Conservation (phyloP, 2,113 vertebrate genomes). For the Anarhynchus alexandrinus region DNA sequence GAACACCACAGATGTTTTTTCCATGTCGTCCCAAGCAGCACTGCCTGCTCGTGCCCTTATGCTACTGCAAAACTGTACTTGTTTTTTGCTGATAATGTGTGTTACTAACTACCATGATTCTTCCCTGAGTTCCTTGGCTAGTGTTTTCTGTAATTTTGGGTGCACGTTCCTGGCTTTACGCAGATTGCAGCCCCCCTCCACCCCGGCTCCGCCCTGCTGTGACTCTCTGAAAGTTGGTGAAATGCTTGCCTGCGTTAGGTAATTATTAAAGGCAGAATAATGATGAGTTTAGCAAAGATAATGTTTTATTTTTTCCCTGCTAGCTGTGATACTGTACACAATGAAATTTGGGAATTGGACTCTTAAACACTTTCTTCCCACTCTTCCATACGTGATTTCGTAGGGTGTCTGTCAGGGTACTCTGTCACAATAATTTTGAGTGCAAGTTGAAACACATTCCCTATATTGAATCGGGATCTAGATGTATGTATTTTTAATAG, state of each 20-base stretch:
- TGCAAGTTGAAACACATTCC: background rate
- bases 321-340: background rate
- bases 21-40: background rate
- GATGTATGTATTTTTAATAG: background rate
- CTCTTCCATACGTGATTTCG: background rate
- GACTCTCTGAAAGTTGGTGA: background rate
- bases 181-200: background rate
- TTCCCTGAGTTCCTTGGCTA: background rate
- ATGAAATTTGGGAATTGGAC: background rate
- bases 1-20: background rate
- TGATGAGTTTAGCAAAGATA: background rate
- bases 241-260: background rate
- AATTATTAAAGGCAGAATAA: background rate
- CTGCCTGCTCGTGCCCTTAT: background rate
- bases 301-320: background rate
- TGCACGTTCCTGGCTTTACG: background rate
- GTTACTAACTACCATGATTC: background rate
- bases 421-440: background rate
- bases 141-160: background rate
- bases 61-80: background rate
- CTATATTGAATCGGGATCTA: background rate
- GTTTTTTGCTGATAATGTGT: background rate
- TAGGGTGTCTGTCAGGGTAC: background rate
- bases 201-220: rapidly evolving
- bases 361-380: rapidly evolving